A percentile compares a stretch with the other conserved stretches of the same genome.
Conservation (phyloP, 35 echinoderm and acorn worm species). For the Amphiura filiformis region DNA sequence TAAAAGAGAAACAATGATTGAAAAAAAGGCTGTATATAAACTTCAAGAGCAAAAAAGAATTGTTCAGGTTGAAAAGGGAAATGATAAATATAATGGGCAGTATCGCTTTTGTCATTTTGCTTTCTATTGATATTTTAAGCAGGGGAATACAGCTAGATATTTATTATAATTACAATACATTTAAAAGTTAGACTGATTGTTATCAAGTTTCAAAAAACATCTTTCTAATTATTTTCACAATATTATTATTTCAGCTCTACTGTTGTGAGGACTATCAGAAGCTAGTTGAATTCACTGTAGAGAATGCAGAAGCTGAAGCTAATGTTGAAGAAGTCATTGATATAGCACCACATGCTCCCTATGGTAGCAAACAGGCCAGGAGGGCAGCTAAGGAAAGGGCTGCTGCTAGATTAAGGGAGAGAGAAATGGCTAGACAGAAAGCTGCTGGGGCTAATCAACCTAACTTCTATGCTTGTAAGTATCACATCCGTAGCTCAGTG, state of each 20-base stretch:
- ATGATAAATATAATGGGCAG: too few relatives aligned
- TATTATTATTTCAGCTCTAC: conserved; percentile 54
- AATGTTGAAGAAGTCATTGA: conserved; percentile 83
- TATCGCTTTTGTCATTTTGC: too few relatives aligned
- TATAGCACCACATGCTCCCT: conserved; percentile 91
- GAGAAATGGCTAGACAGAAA: conserved; percentile 86
- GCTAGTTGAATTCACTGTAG: conserved; percentile 86
- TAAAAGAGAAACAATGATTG: too few relatives aligned
- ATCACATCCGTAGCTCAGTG: not conserved
- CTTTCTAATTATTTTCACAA: too few relatives aligned
- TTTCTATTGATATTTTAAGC: too few relatives aligned
- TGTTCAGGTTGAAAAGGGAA: too few relatives aligned
- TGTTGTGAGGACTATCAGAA: conserved; percentile 88
- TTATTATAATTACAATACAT: too few relatives aligned
- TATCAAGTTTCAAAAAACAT: too few relatives aligned
- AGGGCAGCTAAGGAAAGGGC: conserved; percentile 93
- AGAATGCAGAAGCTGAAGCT: conserved; percentile 48
- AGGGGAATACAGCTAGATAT: too few relatives aligned
- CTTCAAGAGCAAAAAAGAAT: too few relatives aligned
- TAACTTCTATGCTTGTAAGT: conserved; percentile 99
- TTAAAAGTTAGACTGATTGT: too few relatives aligned
- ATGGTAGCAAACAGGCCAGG: conserved; percentile 95
- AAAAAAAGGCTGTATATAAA: too few relatives aligned
- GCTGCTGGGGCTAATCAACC: conserved; percentile 91
- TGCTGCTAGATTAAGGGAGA: conserved; percentile 69